phyloP scores from a whole-genome alignment of 2,888 invertebrate species.

The Bimastos eiseni region DNA sequence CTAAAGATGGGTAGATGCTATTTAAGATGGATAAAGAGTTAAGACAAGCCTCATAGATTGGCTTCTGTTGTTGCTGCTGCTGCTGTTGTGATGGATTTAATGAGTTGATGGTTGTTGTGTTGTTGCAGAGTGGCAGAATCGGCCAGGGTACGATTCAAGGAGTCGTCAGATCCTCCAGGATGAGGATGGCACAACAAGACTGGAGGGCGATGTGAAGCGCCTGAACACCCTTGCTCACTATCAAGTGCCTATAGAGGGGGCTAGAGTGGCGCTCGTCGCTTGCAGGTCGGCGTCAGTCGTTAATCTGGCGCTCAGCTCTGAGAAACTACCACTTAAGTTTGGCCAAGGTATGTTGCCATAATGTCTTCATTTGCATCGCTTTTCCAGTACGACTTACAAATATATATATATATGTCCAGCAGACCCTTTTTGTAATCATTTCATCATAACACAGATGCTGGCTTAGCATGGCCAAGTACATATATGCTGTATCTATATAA shows the following conservation, averaged over 20 bases:
- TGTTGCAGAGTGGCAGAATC: constrained; percentile 89
- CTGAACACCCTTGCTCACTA: constrained; percentile 68
- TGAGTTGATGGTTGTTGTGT: background rate
- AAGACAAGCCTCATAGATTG: background rate
- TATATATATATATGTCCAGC: too few relatives aligned
- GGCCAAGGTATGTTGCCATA: background rate
- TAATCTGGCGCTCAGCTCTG: constrained; percentile 65
- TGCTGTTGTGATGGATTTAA: background rate
- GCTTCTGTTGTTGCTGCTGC: background rate
- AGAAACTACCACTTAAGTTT: constrained; percentile 15
- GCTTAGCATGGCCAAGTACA: too few relatives aligned
- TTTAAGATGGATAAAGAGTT: background rate
- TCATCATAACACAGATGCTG: too few relatives aligned
- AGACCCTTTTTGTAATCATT: too few relatives aligned
- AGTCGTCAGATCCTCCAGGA: constrained; percentile 74
- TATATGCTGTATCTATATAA: too few relatives aligned
- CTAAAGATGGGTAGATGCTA: background rate
- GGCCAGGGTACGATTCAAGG: constrained; percentile 79
- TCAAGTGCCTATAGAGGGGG: constrained; percentile 85
- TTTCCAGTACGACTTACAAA: too few relatives aligned
- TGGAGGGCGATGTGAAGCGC: constrained; percentile 95
- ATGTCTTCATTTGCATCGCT: background rate
- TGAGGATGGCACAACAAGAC: constrained; percentile 92
- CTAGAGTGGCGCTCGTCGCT: constrained; percentile 77
- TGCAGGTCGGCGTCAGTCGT: constrained; percentile 91